Conservation (phyloP, 2,888 invertebrate species). For the Nephrotoma guestfalica region DNA sequence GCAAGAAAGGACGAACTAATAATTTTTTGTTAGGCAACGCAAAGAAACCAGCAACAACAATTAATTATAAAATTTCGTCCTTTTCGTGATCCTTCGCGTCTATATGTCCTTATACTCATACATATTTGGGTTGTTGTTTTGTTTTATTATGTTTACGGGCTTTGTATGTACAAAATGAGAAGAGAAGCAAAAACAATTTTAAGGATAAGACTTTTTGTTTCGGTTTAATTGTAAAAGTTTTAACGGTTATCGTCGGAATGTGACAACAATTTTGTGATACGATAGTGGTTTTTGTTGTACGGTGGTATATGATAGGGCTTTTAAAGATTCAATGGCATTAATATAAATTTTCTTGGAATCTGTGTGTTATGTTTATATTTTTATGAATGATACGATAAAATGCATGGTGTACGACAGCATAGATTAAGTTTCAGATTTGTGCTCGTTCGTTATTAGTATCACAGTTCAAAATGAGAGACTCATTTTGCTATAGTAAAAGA, state of each 20-base stretch:
- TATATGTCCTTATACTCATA: background rate
- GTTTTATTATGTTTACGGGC: background rate
- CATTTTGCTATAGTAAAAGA: too few relatives aligned
- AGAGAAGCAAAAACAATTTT: background rate
- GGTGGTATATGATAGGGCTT: too few relatives aligned
- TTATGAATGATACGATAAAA: too few relatives aligned
- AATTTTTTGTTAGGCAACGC: background rate
- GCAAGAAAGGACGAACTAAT: background rate
- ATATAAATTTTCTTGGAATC: too few relatives aligned
- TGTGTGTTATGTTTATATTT: too few relatives aligned
- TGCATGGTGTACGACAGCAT: too few relatives aligned
- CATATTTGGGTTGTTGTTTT: background rate
- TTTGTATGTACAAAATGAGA: background rate
- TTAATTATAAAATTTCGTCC: background rate
- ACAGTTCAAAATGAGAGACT: too few relatives aligned
- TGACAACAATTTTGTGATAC: background rate
- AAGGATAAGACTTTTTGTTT: background rate
- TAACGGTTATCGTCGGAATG: background rate
- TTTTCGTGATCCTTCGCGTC: background rate
- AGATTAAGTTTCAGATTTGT: too few relatives aligned
- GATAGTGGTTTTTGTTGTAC: background rate
- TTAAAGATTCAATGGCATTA: too few relatives aligned
- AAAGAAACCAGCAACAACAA: background rate
- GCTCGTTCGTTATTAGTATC: too few relatives aligned
- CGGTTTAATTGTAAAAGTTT: background rate